phyloP scores from a whole-genome alignment of 2,797 vertebrate genomes.

The Streptopelia turtur region DNA sequence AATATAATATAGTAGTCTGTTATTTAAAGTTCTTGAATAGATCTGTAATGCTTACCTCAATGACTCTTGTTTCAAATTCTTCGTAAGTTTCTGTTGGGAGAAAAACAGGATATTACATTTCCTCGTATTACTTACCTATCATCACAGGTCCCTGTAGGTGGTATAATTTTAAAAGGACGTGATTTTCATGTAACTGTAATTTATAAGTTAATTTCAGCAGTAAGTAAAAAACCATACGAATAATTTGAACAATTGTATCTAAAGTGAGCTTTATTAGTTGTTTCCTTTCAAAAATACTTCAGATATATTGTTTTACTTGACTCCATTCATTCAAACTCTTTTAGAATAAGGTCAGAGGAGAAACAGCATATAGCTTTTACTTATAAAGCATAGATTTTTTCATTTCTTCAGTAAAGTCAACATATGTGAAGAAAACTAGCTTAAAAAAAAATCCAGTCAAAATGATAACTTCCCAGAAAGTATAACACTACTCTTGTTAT shows the following conservation, averaged over 20 bases:
- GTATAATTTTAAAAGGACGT: background rate
- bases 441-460: background rate
- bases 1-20: background rate
- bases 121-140: background rate
- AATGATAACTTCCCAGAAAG: background rate
- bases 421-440: background rate
- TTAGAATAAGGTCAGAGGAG: background rate
- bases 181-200: background rate
- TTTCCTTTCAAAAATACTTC: background rate
- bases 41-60: conserved; percentile 86
- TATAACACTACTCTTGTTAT: background rate
- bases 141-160: background rate
- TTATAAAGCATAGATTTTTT: background rate
- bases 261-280: background rate
- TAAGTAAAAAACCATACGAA: background rate
- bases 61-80: conserved; percentile 90
- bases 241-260: background rate
- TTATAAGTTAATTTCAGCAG: background rate
- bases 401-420: background rate
- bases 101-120: background rate
- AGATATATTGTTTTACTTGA: background rate
- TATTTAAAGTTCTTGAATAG: background rate
- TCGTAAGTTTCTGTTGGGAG: conserved; percentile 87
- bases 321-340: background rate
- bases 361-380: background rate